Base-by-base conservation (phyloP, 2,797 vertebrate species). In the Bucorvus abyssinicus region DNA sequence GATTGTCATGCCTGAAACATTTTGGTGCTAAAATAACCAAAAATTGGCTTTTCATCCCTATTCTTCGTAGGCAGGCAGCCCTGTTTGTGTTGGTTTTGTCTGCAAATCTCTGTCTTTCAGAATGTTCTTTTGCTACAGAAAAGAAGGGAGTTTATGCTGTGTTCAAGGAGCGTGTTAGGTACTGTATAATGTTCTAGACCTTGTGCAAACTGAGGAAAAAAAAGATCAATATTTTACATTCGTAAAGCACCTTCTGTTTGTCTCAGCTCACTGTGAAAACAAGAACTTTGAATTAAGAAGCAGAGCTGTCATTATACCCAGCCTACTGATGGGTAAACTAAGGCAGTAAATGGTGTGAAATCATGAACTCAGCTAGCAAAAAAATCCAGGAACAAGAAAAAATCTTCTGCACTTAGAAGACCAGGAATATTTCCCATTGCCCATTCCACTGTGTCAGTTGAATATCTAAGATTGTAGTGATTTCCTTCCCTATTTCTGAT, bases 1-100 rank as follows among this genome's bases (percentile, higher is more conserved):
- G 36, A 52, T 26, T 95, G 76, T 63, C 59, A 44, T 29, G 16
- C 60, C 34, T 78, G 38, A 80, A 95, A 87, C 14, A 55, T 89
- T 94, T 95, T 80, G 76, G 76, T 81, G n/a, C 34, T 92, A 56
- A 83, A 94, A 83, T 78, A 89, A 81, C 10, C 50, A 40, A 42
- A 49, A 95, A 65, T 3, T 81, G 57, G 3, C 60, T 78, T 94
- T 94, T 91, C 17, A 55, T 84, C 29, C 42, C 32, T 19, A 56
- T 81, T 92, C 59, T 78, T 88, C 67, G 53, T 40, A 57, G 84
- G 23, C 20, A 84, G 40, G 7, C 45, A 89, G 27, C 27, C n/a
- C 47, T 82, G 13, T 83, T 87, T 85, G 61, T 83, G 52, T 89
- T 76, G 34, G 4, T 74, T 93, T 93, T 84, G 36, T 65, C 44